phyloP scores from a whole-genome alignment of 1,140 invertebrate genomes.

The Heliothis virescens region DNA sequence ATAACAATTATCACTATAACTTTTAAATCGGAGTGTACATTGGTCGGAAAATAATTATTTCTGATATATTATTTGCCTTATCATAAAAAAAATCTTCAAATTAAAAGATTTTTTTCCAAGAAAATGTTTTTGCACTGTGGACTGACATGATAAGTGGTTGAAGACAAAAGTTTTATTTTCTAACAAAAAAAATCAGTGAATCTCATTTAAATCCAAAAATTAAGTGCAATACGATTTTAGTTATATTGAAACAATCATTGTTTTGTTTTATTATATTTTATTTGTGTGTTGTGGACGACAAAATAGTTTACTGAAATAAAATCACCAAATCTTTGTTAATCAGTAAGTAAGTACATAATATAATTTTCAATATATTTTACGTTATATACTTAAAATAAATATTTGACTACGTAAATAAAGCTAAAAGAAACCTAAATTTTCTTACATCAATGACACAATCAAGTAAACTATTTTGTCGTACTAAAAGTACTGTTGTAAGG shows the following conservation, averaged over 20 bases:
- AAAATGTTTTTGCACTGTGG: background rate
- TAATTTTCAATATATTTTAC: too few relatives aligned
- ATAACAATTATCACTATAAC: too few relatives aligned
- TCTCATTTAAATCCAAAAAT: conserved; percentile 35
- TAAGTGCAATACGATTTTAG: conserved; percentile 45
- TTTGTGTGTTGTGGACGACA: background rate
- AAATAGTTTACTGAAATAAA: conserved; percentile 30
- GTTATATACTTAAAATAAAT: too few relatives aligned
- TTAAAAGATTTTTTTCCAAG: too few relatives aligned
- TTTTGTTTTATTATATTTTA: conserved; percentile 40
- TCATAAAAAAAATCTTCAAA: too few relatives aligned
- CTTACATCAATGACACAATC: too few relatives aligned
- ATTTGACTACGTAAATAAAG: background rate
- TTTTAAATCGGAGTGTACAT: too few relatives aligned
- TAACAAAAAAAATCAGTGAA: too few relatives aligned
- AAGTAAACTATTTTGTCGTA: conserved; percentile 16
- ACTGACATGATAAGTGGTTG: background rate
- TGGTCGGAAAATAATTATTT: too few relatives aligned
- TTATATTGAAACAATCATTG: background rate
- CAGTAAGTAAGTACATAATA: too few relatives aligned
- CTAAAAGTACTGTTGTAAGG: background rate
- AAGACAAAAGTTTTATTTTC: background rate
- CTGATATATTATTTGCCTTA: too few relatives aligned
- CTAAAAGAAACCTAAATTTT: background rate
- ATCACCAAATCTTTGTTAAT: too few relatives aligned